Evolutionary conservation across 2,888 invertebrate genomes (phyloP), one percentile per base, ranked within the genome.

Genomic region (Panopea generosa): DNA sequence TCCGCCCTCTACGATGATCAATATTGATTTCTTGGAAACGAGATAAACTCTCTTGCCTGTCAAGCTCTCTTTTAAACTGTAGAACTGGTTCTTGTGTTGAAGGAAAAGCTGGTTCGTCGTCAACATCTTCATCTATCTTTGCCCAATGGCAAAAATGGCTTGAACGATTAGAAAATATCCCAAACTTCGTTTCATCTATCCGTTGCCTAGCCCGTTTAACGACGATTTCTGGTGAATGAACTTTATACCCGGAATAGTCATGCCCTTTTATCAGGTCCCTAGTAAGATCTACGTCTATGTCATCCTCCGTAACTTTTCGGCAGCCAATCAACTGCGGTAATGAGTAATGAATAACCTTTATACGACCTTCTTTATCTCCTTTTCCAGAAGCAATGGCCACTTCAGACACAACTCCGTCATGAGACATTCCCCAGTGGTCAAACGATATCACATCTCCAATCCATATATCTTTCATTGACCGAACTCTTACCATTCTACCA

Each of bases 61-160:
- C 24, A 18, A 66, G 11, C n/a, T 47, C 33, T n/a, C 49, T 49
- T 1, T 29, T 11, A 52, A 18, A 52, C 9, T 6, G 4, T 7
- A 52, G 14, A 24, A 4, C 52, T 22, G 24, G 14, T 52, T 20
- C 22, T 22, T 14, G 52, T 3, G 7, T 16, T 52, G 52, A 16
- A 16, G 7, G 3, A 2, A 4, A 2, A 26, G 14, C 3, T 24
- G 4, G 22, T 4, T 57, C 38, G 49, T 50, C 38, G 1, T 45
- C 49, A 11, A 27, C 49, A 16, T 43, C 43, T 7, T 53, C 40
- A 27, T 60, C 47, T 20, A 76, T 29, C 47, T 71, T 76, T 18
- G 70, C 76, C 76, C 76, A 76, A 29, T 76, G 67, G 27, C 76
- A 76, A 29, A 76, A 76, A 56, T 76, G 70, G 20, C 66, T 55